A percentile compares a stretch with the other conserved stretches of the same genome.
phyloP scores from a whole-genome alignment of 2,113 vertebrate genomes.

The Rhadina sibilatrix region DNA sequence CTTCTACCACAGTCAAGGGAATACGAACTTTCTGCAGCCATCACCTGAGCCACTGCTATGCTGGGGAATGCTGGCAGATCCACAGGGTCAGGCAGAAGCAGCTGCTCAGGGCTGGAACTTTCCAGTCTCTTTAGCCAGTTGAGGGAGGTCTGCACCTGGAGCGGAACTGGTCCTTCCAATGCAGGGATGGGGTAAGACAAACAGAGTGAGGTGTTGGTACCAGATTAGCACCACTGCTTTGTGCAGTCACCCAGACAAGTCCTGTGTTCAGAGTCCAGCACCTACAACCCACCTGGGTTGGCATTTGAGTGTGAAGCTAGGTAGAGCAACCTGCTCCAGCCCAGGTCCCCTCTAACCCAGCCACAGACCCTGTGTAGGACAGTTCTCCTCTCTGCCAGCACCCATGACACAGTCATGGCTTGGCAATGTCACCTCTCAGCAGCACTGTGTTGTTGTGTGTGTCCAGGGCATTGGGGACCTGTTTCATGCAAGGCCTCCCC shows the following conservation, averaged over 20 bases:
- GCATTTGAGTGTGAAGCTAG: neutral
- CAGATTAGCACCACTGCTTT: neutral
- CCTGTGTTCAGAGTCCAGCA: neutral
- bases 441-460: rapidly evolving
- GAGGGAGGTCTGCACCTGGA: neutral
- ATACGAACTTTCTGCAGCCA: neutral
- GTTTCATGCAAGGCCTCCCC: neutral
- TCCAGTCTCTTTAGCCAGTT: neutral
- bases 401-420: neutral
- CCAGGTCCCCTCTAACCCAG: neutral
- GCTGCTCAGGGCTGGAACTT: neutral
- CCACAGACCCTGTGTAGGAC: neutral
- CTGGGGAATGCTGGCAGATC: neutral
- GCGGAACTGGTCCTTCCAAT: neutral
- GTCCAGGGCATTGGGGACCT: neutral
- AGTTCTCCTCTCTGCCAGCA: neutral
- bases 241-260: neutral
- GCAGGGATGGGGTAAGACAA: neutral
- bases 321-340: neutral
- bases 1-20: neutral
- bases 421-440: neutral
- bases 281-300: neutral
- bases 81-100: neutral
- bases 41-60: rapidly evolving
- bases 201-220: neutral